A percentile compares a stretch with the other conserved stretches of the same genome.
Conservation (phyloP, 2,113 vertebrate genomes). For the Delphinus delphis region DNA sequence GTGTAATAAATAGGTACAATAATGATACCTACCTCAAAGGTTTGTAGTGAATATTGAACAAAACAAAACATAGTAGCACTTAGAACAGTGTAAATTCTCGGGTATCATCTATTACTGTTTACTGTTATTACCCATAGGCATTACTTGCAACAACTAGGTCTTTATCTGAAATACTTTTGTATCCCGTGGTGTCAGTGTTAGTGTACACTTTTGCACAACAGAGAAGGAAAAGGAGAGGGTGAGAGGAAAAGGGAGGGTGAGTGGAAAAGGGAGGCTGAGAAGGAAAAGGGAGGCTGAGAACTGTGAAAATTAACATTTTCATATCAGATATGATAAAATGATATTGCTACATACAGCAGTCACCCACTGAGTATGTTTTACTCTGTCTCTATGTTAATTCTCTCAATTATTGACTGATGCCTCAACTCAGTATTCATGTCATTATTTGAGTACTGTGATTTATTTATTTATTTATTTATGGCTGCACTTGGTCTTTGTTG, state of each 20-base stretch:
- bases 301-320: neutral
- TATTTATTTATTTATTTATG: too few relatives aligned
- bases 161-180: neutral
- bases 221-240: neutral
- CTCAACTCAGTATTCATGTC: neutral
- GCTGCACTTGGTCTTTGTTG: too few relatives aligned
- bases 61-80: neutral
- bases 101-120: neutral
- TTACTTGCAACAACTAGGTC: neutral
- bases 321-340: neutral
- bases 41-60: neutral
- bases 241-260: neutral
- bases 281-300: neutral
- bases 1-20: neutral
- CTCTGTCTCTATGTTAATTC: neutral
- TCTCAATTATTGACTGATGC: neutral
- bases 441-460: neutral
- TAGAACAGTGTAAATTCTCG: neutral
- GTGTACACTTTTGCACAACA: neutral
- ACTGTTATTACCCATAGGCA: neutral
- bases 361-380: neutral
- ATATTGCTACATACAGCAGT: neutral
- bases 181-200: fast-evolving
- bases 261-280: neutral
- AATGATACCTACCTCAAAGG: neutral